These are phyloP conservation scores for Echinometra lucunter DNA, from an alignment of 53 echinoderm and acorn worm genomes.

Conservation along the genomic window DNA sequence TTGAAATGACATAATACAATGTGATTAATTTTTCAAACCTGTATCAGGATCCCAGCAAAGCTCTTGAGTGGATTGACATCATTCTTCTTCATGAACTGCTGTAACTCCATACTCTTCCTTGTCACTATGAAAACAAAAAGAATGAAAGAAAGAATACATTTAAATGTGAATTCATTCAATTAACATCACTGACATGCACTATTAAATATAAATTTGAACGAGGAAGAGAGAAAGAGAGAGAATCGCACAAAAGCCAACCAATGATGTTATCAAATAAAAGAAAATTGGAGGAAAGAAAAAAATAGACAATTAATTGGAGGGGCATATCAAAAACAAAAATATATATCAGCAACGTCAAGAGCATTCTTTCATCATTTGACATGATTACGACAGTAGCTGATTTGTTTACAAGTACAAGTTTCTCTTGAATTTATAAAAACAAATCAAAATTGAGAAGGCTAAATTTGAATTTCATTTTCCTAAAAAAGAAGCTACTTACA, in stretches of 20 bases:
- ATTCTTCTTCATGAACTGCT: constrained; percentile 94
- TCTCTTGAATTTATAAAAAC: no score
- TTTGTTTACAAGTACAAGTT: no score
- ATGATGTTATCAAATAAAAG: not conserved
- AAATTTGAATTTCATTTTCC: no score
- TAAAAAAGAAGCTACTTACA: no score
- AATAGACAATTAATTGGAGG: no score
- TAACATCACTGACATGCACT: not conserved
- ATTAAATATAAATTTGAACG: not conserved
- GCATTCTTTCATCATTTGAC: no score
- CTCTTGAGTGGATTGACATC: constrained; percentile 97
- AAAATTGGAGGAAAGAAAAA: no score
- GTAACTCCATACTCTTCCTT: constrained; percentile 81
- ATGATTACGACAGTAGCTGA: no score
- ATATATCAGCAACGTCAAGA: no score
- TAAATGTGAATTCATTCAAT: not conserved
- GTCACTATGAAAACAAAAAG: constrained; percentile 75
- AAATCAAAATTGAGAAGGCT: no score
- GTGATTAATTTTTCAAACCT: constrained; percentile 70
- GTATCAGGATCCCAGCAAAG: constrained; percentile 80
- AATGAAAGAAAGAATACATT: not conserved
- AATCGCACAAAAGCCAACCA: not conserved
- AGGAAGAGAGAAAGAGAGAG: not conserved
- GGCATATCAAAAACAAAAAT: no score
- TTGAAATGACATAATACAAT: not conserved